Evolutionary conservation across 2,113 vertebrate species (phyloP), one percentile per base, ranked within the genome.

Genomic region (Toxotes chatareus): DNA sequence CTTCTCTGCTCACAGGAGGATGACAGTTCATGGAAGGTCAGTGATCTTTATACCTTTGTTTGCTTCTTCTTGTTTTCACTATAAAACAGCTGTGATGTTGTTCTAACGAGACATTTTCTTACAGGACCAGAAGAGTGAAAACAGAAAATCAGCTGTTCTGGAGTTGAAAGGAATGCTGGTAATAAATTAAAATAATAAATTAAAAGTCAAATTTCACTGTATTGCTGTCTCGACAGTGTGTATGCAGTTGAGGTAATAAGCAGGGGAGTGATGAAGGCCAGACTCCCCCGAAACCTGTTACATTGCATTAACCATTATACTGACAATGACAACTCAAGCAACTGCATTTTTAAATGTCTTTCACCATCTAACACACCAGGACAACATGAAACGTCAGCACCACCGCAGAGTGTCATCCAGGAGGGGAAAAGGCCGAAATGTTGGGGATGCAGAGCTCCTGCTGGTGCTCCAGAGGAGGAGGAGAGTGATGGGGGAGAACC

Each of bases 101-200:
- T 38, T 62, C 1, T 5, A 57, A n/a, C n/a, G n/a, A 51, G 4
- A 23, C 1, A 5, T 64, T 23, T 51, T 27, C 34, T 40, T 8
- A 44, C 76, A 95, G 94, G 94, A 95, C 59, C 88, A 92, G 67
- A 90, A 17, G 5, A 76, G 32, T 64, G 83, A 90, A 47, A 96
- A 96, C 71, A 89, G 95, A 40, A 93, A 94, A 47, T 96, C 95
- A 5, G 94, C 76, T 0, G 84, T 95, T 61, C 7, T 93, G 66
- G 96, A 96, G 80, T 83, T 97, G 55, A 95, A 96, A 79, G 93
- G 88, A 55, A 91, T 97, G 73, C 87, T 97, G 95, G 95, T 96
- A 81, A 78, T 72, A 14, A n/a, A 21, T 42, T 38, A 51, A 0
- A 78, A 62, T 96, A 81, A 78, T 72, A 14, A n/a, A 21, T 42